A percentile compares a stretch with the other conserved stretches of the same genome.
Evolutionary conservation across 2,113 vertebrate genomes (phyloP).

Genomic region (Neotoma lepida): DNA sequence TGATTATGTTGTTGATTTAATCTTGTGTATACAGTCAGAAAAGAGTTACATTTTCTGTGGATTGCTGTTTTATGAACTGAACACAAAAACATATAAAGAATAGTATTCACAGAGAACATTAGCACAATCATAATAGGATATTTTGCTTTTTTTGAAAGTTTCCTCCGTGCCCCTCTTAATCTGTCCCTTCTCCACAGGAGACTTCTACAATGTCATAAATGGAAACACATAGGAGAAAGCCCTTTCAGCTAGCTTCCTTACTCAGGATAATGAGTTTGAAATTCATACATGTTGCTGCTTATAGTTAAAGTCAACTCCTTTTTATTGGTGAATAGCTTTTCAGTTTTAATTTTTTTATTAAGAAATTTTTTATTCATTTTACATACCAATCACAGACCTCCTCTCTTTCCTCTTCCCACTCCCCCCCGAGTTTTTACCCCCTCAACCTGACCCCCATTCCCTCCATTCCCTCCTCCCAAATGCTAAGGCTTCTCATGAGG

Average conservation of each 20-base stretch:
- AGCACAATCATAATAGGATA: background rate
- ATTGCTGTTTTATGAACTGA: background rate
- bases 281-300: background rate
- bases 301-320: background rate
- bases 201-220: background rate
- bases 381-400: background rate
- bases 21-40: background rate
- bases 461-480: too few species aligned
- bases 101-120: background rate
- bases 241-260: background rate
- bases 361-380: background rate
- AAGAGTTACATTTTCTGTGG: background rate
- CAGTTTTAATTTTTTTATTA: background rate
- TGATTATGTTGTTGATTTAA: background rate
- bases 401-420: background rate
- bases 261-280: background rate
- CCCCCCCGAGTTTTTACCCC: too few species aligned
- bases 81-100: background rate
- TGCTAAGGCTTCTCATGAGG: too few species aligned
- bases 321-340: background rate
- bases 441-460: too few species aligned
- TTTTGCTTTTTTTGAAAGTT: background rate
- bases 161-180: fast-evolving
- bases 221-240: background rate
- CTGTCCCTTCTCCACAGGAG: background rate